Evolutionary conservation across 2,888 invertebrate species (phyloP), one percentile per base, ranked within the genome.

Genomic region (Euzophera pinguis): DNA sequence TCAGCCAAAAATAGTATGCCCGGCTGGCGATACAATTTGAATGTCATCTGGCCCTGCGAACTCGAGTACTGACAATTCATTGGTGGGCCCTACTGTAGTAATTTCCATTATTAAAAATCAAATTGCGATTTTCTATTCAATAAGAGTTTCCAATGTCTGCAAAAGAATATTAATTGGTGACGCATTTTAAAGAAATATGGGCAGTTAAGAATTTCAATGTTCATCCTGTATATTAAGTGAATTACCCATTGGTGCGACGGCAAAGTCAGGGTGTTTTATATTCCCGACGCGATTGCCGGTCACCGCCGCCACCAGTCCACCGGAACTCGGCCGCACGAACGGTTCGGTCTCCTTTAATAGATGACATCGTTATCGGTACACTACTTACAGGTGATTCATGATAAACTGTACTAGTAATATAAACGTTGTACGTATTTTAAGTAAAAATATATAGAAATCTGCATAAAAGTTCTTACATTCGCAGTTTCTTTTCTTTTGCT

Each of bases 301-400:
- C 65, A 58, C 32, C 39, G 39, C 14, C 29, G 45, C 39, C 69
- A 70, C 66, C 73, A 58, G 57, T 69, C 64, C 75, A 78, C 83
- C 85, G 85, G 85, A 85, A 82, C 78, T 75, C 57, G 55, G 64
- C 64, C 65, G 67, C 69, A 68, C 66, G 70, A 75, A 73, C 69
- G 67, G 70, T 73, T 78, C 64, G 78, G 16, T 77, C 73, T 77
- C 73, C 75, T 77, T 79, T 74, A 70, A 67, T 75, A 73, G 75
- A 79, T 74, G 57, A 57, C 10, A 29, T 41, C 39, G 49, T 50
- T 69, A 78, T 76, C 69, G 64, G 60, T 67, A 71, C 10, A 14
- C 38, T 13, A 32, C 65, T 70, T 57, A 69, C 69, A 68, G 57
- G 60, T 67, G 60, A 63, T 59, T 63, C 67, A 67, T 59, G 62